A percentile compares a stretch with the other conserved stretches of the same genome.
Evolutionary conservation across 2,113 vertebrate species (phyloP).

Genomic region (Axis porcinus): DNA sequence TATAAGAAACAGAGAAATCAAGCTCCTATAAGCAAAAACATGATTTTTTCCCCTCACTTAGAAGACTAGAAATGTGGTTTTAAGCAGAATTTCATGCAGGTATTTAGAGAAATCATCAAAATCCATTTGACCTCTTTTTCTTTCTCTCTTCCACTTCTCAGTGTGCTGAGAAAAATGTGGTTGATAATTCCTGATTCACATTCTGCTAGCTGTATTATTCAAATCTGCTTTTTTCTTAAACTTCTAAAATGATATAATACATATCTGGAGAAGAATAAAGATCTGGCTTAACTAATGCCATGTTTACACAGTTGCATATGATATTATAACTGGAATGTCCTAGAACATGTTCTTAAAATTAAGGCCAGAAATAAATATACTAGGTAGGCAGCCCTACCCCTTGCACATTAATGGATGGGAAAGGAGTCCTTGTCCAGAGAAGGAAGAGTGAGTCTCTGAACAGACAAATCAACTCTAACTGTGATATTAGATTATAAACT

Average conservation of each 20-base stretch:
- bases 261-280: not conserved
- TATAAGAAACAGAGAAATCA: not conserved
- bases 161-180: not conserved
- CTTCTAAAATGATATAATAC: not conserved
- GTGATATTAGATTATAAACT: not conserved
- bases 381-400: not conserved
- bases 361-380: not conserved
- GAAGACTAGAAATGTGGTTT: not conserved
- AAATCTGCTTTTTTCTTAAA: not conserved
- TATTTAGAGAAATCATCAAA: not conserved
- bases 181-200: not conserved
- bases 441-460: not conserved
- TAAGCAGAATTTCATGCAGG: not conserved
- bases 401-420: not conserved
- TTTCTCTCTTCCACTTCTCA: not conserved
- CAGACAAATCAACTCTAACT: not conserved
- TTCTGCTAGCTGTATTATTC: not conserved
- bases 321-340: not conserved
- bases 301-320: not conserved
- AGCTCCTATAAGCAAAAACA: not conserved
- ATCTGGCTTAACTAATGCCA: not conserved
- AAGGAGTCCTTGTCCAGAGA: not conserved
- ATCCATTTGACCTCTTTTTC: not conserved
- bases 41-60: not conserved
- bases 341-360: not conserved